A percentile compares a stretch with the other conserved stretches of the same genome.
phyloP scores from a whole-genome alignment of 2,888 invertebrate genomes.

The Drosophila falleni region DNA sequence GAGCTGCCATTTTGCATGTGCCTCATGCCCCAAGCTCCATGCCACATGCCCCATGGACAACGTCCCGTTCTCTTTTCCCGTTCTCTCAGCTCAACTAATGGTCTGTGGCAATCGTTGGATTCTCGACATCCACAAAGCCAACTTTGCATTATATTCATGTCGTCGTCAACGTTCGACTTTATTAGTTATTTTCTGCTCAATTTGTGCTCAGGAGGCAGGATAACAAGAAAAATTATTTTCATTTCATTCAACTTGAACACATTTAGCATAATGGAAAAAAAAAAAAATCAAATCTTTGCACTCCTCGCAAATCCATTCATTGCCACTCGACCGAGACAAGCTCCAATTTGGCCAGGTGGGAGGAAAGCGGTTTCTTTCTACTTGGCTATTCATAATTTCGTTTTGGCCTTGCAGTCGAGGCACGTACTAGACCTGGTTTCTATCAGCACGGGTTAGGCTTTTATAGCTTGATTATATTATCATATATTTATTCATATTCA shows the following conservation, averaged over 20 bases:
- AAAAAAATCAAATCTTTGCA: constrained; percentile 26
- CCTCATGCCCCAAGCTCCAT: constrained; percentile 48
- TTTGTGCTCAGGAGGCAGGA: constrained; percentile 81
- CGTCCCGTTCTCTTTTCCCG: not conserved
- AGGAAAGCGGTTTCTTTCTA: not conserved
- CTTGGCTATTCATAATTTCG: constrained; percentile 31
- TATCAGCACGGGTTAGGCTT: constrained; percentile 6
- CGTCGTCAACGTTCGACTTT: constrained; percentile 76
- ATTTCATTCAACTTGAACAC: constrained; percentile 80
- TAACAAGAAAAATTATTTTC: constrained; percentile 83
- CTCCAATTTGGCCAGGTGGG: constrained; percentile 23
- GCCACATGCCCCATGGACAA: constrained; percentile 29
- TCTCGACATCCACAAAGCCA: constrained; percentile 19
- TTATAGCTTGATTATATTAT: constrained; percentile 1
- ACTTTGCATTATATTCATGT: constrained; percentile 68
- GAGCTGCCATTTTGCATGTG: constrained; percentile 72
- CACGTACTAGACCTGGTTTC: constrained; percentile 54
- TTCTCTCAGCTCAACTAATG: constrained; percentile 50
- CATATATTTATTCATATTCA: not conserved
- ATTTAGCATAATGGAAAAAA: constrained; percentile 65
- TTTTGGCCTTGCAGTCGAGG: constrained; percentile 43
- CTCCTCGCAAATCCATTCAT: constrained; percentile 55
- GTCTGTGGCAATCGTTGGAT: constrained; percentile 34
- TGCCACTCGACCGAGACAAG: constrained; percentile 48
- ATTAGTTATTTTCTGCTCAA: constrained; percentile 84